These are phyloP conservation scores for Habrosyne pyritoides DNA, from an alignment of 2,888 invertebrate species.

Conservation along the genomic window DNA sequence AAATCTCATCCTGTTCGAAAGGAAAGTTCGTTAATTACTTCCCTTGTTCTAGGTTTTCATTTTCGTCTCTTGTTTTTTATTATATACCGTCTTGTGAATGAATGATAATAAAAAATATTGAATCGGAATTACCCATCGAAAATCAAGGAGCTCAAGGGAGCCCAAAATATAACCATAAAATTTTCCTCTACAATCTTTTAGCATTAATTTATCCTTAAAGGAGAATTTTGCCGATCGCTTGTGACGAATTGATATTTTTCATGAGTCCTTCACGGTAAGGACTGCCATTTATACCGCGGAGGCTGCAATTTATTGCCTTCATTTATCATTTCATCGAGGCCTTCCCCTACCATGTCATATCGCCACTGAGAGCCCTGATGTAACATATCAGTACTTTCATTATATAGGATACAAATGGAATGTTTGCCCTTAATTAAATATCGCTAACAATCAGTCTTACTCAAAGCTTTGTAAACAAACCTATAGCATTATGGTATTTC, in stretches of 20 bases:
- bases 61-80: not conserved
- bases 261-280: slow-evolving; percentile 60
- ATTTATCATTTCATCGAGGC: slow-evolving; percentile 74
- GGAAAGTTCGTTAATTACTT: not conserved
- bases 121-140: slow-evolving; percentile 27
- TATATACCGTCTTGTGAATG: not conserved
- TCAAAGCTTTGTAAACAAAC: not conserved
- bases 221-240: slow-evolving; percentile 51
- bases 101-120: slow-evolving; percentile 29
- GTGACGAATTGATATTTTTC: slow-evolving; percentile 75
- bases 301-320: slow-evolving; percentile 69
- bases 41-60: not conserved
- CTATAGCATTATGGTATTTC: not conserved
- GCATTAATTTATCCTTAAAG: slow-evolving; percentile 54
- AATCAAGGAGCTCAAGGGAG: slow-evolving; percentile 33
- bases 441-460: slow-evolving; percentile 7
- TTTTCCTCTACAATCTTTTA: slow-evolving; percentile 40
- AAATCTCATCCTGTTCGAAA: slow-evolving; percentile 6
- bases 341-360: slow-evolving; percentile 41
- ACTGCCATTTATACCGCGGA: slow-evolving; percentile 66
- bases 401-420: slow-evolving; percentile 11
- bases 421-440: slow-evolving; percentile 10
- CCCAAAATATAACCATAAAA: slow-evolving; percentile 46
- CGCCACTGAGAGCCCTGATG: slow-evolving; percentile 32
- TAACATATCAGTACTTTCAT: slow-evolving; percentile 33